Evolutionary conservation across 2,113 vertebrate genomes (phyloP).

Genomic region (Tapirus terrestris): DNA sequence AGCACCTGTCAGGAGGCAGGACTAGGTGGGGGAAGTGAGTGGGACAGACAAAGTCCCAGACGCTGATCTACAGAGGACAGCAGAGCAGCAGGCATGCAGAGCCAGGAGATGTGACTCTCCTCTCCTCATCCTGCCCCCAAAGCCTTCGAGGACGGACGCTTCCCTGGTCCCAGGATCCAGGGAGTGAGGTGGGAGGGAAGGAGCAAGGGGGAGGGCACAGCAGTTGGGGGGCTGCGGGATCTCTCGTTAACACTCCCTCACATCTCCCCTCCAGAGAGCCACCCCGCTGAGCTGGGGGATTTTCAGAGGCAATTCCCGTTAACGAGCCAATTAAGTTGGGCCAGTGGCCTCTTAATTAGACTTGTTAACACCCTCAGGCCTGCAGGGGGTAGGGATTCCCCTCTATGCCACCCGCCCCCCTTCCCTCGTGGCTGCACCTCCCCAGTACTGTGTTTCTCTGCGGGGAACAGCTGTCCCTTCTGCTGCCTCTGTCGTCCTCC

Average conservation of each 20-base stretch:
- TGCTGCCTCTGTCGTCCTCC: background rate
- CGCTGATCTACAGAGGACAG: background rate
- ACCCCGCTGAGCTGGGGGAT: conserved; percentile 78
- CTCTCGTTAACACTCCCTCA: conserved; percentile 78
- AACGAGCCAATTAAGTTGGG: conserved; percentile 83
- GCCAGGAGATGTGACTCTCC: background rate
- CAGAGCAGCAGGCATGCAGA: background rate
- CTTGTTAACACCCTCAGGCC: conserved; percentile 81
- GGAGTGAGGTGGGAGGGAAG: conserved; percentile 7
- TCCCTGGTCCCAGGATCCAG: conserved; percentile 49
- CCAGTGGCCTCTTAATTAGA: conserved; percentile 83
- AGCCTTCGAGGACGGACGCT: conserved; percentile 64
- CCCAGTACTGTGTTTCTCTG: conserved; percentile 35
- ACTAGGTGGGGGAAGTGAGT: background rate
- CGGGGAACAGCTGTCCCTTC: conserved; percentile 59
- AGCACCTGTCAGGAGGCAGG: conserved; percentile 58
- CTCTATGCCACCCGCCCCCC: background rate
- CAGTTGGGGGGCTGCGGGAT: background rate
- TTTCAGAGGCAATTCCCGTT: conserved; percentile 81
- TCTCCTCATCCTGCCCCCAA: conserved; percentile 27
- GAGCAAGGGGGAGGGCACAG: background rate
- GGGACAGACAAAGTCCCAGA: background rate
- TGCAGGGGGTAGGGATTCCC: conserved; percentile 24
- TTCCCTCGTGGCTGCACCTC: background rate
- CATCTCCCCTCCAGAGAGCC: conserved; percentile 73